phyloP scores from a whole-genome alignment of 30 jellyfish, hydroid and myxozoan genomes.

The Rhopilema esculentum region DNA sequence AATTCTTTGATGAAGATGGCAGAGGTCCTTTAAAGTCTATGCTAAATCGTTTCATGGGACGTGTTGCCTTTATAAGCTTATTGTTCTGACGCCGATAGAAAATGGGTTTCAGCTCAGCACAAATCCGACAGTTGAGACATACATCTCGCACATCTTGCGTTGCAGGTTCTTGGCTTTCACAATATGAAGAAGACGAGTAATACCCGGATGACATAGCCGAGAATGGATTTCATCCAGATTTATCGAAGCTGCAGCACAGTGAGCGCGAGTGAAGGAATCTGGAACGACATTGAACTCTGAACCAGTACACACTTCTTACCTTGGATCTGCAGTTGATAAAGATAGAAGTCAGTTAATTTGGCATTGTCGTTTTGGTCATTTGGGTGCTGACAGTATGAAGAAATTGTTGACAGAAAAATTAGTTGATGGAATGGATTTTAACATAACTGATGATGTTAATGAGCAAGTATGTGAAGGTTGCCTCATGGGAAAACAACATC shows the following conservation, averaged over 20 bases:
- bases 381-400: conserved; percentile 14
- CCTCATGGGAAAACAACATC: conserved; percentile 54
- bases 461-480: conserved; percentile 41
- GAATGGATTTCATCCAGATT: no score
- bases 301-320: conserved; percentile 17
- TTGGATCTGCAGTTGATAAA: conserved; percentile 9
- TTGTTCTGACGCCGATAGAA: conserved; percentile 54
- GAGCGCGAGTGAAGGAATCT: no score
- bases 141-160: conserved; percentile 60
- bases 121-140: conserved; percentile 43
- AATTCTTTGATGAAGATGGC: conserved; percentile 47
- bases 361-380: conserved; percentile 22
- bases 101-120: conserved; percentile 68
- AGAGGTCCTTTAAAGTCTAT: no score
- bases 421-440: conserved; percentile 39
- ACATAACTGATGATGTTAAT: neutral
- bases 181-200: conserved; percentile 63
- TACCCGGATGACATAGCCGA: no score
- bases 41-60: no score
- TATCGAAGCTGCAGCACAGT: no score
- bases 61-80: no score
- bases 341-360: conserved; percentile 10
- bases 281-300: conserved; percentile 44
- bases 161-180: conserved; percentile 49
- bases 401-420: conserved; percentile 1